A percentile compares a stretch with the other conserved stretches of the same genome.
phyloP scores from a whole-genome alignment of 64 coral and sea anemone genomes.

The Dendronephthya gigantea region DNA sequence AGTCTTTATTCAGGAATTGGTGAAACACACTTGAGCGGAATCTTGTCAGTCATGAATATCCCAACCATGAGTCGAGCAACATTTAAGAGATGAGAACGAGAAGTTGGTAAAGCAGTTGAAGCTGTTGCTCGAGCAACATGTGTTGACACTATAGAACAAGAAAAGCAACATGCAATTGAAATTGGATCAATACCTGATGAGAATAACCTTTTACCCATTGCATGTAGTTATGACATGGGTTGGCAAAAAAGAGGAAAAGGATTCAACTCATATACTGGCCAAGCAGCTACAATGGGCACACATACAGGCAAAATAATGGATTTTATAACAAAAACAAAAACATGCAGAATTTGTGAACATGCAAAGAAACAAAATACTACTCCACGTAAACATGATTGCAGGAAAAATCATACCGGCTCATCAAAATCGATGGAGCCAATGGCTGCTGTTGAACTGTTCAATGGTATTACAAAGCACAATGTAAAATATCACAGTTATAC shows the following conservation, averaged over 20 bases:
- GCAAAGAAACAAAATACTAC: neutral
- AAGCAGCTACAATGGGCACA: slow-evolving; percentile 14
- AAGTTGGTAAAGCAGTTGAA: neutral
- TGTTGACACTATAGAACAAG: neutral
- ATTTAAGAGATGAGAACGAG: neutral
- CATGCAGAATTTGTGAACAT: slow-evolving; percentile 11
- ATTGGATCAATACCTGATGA: neutral
- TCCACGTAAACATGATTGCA: slow-evolving; percentile 27
- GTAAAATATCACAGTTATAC: too few species aligned
- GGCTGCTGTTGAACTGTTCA: slow-evolving; percentile 37
- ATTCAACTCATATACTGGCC: slow-evolving; percentile 21
- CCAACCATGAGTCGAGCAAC: neutral
- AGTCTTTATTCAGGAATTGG: neutral
- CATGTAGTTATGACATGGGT: slow-evolving; percentile 15
- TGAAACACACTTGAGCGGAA: neutral
- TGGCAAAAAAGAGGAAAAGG: slow-evolving; percentile 21
- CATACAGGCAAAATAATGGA: slow-evolving; percentile 21
- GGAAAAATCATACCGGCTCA: slow-evolving; percentile 16
- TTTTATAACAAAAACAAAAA: slow-evolving; percentile 4
- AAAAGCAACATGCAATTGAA: neutral
- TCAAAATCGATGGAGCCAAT: slow-evolving; percentile 32
- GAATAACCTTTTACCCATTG: neutral
- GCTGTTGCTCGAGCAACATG: neutral
- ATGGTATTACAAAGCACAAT: too few species aligned
- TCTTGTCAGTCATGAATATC: neutral